Base-by-base conservation (phyloP, 2,113 vertebrate species). In the Scopus umbretta region DNA sequence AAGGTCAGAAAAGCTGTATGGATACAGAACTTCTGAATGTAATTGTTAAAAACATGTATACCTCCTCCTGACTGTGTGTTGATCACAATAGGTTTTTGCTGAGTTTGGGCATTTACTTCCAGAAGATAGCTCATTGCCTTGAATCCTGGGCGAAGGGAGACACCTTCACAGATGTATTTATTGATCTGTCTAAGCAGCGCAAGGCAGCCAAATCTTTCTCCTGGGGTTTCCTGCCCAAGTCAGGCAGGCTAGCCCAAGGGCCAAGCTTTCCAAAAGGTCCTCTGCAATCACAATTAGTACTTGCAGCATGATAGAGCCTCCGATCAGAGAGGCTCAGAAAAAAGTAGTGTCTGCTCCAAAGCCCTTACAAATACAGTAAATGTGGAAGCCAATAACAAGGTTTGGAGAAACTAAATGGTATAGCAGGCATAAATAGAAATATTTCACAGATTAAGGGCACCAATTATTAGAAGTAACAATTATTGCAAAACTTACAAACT, bases 81-180 rank as follows among this genome's bases (percentile, higher is more conserved):
- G 38, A 30, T 43, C 47, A 67, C 58, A 76, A 20, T 3, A 53
- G 20, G 34, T n/a, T 7, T 55, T 93, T 45, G 15, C 50, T 67
- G 8, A 27, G 56, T 42, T 43, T 56, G 32, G 17, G 47, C 62
- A 67, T 36, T 71, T 66, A 74, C 74, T 81, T 68, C 49, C 38
- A 74, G 67, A 74, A 43, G 30, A 70, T 2, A 47, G 15, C 11
- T 65, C 49, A 61, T 26, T 47, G 59, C 40, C 7, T 3, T 19
- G 11, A 62, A 61, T 7, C 27, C 49, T 4, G 5, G 80, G 55
- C 0, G 0, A 66, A 78, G 23, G 36, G 50, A 73, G 27, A 34
- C 59, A 90, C 40, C 80, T 59, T 67, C 42, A 50, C 34, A 73
- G 36, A 56, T 25, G 3, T 5, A 10, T 70, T 56, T 65, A 10